phyloP scores from a whole-genome alignment of 2,888 invertebrate genomes.

The Troides aeacus region DNA sequence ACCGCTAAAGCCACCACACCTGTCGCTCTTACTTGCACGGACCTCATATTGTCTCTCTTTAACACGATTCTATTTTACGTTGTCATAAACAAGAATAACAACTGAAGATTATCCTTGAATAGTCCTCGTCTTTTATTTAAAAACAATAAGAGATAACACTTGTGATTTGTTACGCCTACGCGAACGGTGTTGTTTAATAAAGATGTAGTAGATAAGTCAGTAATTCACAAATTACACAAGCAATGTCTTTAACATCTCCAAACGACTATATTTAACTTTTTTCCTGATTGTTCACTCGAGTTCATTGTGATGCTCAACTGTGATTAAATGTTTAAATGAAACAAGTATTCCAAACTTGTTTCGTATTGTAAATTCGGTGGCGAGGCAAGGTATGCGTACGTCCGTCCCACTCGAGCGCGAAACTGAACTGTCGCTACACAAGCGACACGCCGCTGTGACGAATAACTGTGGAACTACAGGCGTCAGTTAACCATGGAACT shows the following conservation, averaged over 20 bases:
- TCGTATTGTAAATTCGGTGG: constrained; percentile 52
- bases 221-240: constrained; percentile 66
- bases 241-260: constrained; percentile 51
- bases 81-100: constrained; percentile 63
- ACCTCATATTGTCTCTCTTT: constrained; percentile 75
- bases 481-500: constrained; percentile 38
- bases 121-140: constrained; percentile 57
- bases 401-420: constrained; percentile 57
- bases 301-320: constrained; percentile 56
- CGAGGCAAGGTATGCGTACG: constrained; percentile 48
- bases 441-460: constrained; percentile 59
- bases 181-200: constrained; percentile 58
- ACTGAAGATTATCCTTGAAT: constrained; percentile 57
- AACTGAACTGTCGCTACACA: constrained; percentile 61
- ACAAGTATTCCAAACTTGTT: constrained; percentile 65
- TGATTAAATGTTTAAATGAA: constrained; percentile 37
- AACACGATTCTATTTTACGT: constrained; percentile 60
- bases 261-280: constrained; percentile 46
- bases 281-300: constrained; percentile 49
- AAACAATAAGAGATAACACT: constrained; percentile 71
- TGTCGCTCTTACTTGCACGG: constrained; percentile 67
- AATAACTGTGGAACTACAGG: constrained; percentile 54
- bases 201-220: constrained; percentile 50
- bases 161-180: constrained; percentile 65
- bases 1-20: constrained; percentile 73